A percentile compares a stretch with the other conserved stretches of the same genome.
phyloP scores from a whole-genome alignment of 2,888 invertebrate species.

The Himalopsyche japonica region DNA sequence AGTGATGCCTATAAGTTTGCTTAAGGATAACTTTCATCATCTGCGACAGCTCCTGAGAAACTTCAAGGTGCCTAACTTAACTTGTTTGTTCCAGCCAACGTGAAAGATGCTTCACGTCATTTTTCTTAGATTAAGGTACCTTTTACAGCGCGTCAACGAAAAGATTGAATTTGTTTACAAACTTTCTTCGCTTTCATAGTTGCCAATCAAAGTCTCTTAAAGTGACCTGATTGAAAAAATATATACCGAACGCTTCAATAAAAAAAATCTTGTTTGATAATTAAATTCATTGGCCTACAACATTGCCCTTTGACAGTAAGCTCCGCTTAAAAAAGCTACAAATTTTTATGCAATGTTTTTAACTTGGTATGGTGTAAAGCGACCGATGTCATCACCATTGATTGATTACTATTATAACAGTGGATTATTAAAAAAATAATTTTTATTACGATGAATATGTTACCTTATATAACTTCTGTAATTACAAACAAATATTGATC shows the following conservation, averaged over 20 bases:
- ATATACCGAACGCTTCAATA: neutral
- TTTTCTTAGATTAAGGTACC: conserved; percentile 17
- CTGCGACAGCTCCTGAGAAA: conserved; percentile 19
- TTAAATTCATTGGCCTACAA: too few relatives aligned
- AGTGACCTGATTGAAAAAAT: conserved; percentile 21
- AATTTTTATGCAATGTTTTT: too few relatives aligned
- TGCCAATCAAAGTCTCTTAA: conserved; percentile 26
- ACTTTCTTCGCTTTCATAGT: conserved; percentile 27
- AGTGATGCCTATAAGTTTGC: neutral
- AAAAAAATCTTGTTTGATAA: too few relatives aligned
- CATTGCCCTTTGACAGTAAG: too few relatives aligned
- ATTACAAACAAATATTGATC: too few relatives aligned
- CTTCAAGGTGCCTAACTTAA: neutral
- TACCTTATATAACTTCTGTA: too few relatives aligned
- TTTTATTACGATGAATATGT: too few relatives aligned
- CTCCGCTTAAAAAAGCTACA: too few relatives aligned
- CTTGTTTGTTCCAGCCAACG: conserved; percentile 1
- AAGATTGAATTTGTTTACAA: conserved; percentile 31
- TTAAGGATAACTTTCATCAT: conserved; percentile 10
- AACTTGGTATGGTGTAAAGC: too few relatives aligned
- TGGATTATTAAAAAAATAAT: too few relatives aligned
- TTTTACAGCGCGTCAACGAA: neutral
- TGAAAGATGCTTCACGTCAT: conserved; percentile 15
- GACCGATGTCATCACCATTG: too few relatives aligned
- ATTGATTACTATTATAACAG: too few relatives aligned